Evolutionary conservation across 2,797 vertebrate species (phyloP), one percentile per base, ranked within the genome.

Genomic region (Enteromius radiatus): DNA sequence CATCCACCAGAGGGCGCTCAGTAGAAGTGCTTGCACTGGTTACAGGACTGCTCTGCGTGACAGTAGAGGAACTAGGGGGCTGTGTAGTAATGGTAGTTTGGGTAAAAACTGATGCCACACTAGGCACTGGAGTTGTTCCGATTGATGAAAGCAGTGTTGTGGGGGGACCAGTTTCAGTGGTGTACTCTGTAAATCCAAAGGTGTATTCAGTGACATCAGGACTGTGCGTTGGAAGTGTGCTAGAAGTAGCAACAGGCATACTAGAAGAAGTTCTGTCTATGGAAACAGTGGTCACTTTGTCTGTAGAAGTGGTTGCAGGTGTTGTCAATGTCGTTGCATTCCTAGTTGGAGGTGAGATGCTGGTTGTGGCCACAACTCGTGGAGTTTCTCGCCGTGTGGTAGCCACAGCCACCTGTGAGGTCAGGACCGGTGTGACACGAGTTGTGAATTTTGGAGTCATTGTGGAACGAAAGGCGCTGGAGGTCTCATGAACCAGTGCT

Each of bases 371-470:
- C 14, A 65, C 56, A 56, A 47, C 41, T 78, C 14, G 73, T 47
- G 88, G 86, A 73, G 86, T 78, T 21, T 87, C 88, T 65, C 26
- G 84, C 5, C 2, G 10, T 0, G 56, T 84, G 23, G 78, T 84
- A 71, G 76, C 65, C 26, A 63, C 28, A 36, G 77, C 43, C 36
- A 59, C 77, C 28, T 26, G 59, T 73, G 87, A 81, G 31, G 81
- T 81, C 7, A 88, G 45, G 82, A 82, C 88, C 8, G 89, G 86
- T 14, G 90, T 89, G 10, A 88, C 59, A 64, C 67, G 87, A 8
- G 91, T 92, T 64, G 92, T 92, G 79, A 89, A 84, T 82, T 47
- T 91, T 31, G 85, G 11, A 7, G 84, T 86, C 0, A 88, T 87
- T 45, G 76, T 76, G 41, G 75, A 28, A 61, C 79, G 19, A 1